Conservation (phyloP, 1,140 invertebrate species). For the Zaprionus capensis region DNA sequence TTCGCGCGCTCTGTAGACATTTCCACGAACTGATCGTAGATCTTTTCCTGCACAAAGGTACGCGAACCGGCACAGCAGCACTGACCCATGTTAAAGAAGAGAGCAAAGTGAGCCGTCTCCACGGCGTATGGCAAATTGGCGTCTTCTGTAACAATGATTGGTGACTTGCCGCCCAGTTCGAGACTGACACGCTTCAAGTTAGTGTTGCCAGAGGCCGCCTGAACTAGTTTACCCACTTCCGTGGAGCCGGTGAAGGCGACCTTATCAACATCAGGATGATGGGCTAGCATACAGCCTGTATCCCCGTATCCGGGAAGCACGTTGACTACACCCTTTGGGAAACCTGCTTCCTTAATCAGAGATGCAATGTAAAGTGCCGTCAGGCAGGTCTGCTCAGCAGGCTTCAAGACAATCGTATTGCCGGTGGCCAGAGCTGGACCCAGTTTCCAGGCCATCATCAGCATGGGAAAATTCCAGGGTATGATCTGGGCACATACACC, state of each 20-base stretch:
- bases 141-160: conserved; percentile 95
- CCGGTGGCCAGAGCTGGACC: conserved; percentile 96
- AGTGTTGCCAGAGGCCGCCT: conserved; percentile 90
- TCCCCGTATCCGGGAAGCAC: conserved; percentile 95
- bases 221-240: conserved; percentile 94
- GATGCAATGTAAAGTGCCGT: conserved; percentile 96
- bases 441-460: conserved; percentile 98
- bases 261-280: conserved; percentile 92
- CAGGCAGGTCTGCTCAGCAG: conserved; percentile 98
- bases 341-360: conserved; percentile 93
- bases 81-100: conserved; percentile 94
- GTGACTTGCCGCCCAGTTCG: conserved; percentile 98
- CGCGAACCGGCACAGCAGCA: conserved; percentile 93
- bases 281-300: conserved; percentile 92
- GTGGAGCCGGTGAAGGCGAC: conserved; percentile 91
- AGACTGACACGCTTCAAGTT: conserved; percentile 96
- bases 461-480: conserved; percentile 98
- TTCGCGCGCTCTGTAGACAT: conserved; percentile 92
- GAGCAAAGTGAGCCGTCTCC: conserved; percentile 91
- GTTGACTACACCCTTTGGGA: conserved; percentile 94
- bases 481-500: conserved; percentile 99
- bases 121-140: conserved; percentile 92
- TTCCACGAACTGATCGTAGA: conserved; percentile 99
- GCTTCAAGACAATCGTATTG: conserved; percentile 96
- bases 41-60: conserved; percentile 95